Base-by-base conservation (phyloP, 2,888 invertebrate species). In the Himalopsyche kuldschensis region DNA sequence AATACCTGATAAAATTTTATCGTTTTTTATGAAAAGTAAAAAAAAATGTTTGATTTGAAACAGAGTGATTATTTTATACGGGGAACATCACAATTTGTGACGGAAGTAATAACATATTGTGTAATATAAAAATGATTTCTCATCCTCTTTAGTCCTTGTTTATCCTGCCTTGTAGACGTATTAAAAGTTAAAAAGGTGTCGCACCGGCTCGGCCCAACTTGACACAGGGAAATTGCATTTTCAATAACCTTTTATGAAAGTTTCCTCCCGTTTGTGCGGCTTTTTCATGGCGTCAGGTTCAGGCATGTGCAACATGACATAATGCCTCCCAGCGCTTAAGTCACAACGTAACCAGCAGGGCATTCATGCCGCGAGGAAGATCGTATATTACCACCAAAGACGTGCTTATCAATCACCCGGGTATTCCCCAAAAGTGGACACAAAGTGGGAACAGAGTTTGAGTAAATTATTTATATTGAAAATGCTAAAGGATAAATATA, bases 161-260 rank as follows among this genome's bases (percentile, higher is more conserved):
- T 1, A 41, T 55, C 24, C 55, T 24, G 30, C 69, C 4, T 69
- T 30, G 69, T 15, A 27, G 69, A 69, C 11, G 69, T 30, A 69
- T 69, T 69, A 30, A 69, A 69, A 27, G 41, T 41, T 41, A 15
- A 41, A 41, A 63, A 79, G 63, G 69, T 10, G 69, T 69, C 69
- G 31, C 63, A 31, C 35, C 47, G 75, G 30, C 30, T 76, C 27
- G 46, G 47, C 30, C 24, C 35, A 75, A 76, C 80, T 81, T 83
- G 82, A 82, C 84, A 63, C 78, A 24, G 78, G 83, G 84, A 84
- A 85, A 85, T 85, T 85, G 84, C 84, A 85, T 83, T 84, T 85
- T 83, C 85, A 85, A 85, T 84, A 85, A 83, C 78, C 85, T 75
- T 84, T 85, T 82, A 84, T 84, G 84, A 82, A 46, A 30, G 79